Evolutionary conservation across 1,140 invertebrate species (phyloP), one percentile per base, ranked within the genome.

Genomic region (Bombus soroeensis): DNA sequence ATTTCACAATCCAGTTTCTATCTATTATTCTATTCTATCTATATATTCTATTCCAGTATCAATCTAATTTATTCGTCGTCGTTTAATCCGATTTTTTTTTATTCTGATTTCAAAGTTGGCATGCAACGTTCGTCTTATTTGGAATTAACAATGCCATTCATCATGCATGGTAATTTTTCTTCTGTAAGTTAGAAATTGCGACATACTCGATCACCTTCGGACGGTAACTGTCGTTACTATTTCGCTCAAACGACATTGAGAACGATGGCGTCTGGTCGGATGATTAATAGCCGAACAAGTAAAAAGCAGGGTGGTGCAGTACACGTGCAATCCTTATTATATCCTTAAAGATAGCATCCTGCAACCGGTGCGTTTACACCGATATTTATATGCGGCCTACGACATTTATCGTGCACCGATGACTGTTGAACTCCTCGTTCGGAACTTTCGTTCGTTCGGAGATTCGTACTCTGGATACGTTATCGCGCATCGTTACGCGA

Each of bases 381-480:
- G 87, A 74, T 87, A 85, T 74, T 71, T 80, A 73, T 85, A 57
- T 28, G 64, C 81, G 81, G 47, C 57, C 72, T 68, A 68, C 64
- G 83, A 59, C 83, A 71, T 86, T 78, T 78, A 83, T 78, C 81
- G 77, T 59, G 74, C 81, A n/a, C 43, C 77, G 41, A 59, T 39
- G 75, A 89, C 71, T 59, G 75, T 86, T 53, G 62, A 78, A 68
- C 87, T 83, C n/a, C 37, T 80, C 88, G 88, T 89, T 89, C 87
- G 86, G 71, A 47, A 78, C 83, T 89, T 89, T 83, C 88, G 86
- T 89, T 89, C 88, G 80, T 9, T 5, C 41, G 22, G 22, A 25
- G 64, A 57, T 34, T 68, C 62, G n/a, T 75, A 66, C 81, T 4
- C 34, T 25, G 28, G 73, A 39, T 39, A 59, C 73, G 28, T 83